Conservation (phyloP, 1,140 invertebrate genomes). For the Brachionus paranguensis region DNA sequence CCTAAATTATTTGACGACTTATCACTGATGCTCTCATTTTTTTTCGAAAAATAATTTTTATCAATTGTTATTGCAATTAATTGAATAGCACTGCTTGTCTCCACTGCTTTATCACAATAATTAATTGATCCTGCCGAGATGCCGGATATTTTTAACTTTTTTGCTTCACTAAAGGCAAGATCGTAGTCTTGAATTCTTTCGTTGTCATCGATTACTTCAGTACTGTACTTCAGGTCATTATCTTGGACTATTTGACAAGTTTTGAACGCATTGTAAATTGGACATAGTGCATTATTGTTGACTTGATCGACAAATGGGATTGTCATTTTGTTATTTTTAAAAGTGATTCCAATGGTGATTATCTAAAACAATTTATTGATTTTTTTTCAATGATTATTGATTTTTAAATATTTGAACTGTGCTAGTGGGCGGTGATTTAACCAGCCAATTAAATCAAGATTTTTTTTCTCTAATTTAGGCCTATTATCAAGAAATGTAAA, state of each 20-base stretch:
- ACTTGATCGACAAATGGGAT: not conserved
- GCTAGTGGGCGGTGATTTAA: not conserved
- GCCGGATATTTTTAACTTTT: too few species aligned
- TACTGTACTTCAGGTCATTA: not conserved
- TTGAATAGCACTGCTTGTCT: too few species aligned
- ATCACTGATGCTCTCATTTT: too few species aligned
- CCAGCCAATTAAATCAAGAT: not conserved
- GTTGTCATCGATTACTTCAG: too few species aligned
- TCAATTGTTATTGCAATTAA: too few species aligned
- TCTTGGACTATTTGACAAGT: not conserved
- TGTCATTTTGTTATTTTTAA: not conserved
- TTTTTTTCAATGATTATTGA: not conserved
- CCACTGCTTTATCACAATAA: too few species aligned
- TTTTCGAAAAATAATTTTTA: too few species aligned
- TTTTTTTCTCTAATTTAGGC: not conserved
- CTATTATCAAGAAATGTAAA: not conserved
- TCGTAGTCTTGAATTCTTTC: too few species aligned
- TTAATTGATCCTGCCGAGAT: too few species aligned
- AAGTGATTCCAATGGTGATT: not conserved
- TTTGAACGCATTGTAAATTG: not conserved
- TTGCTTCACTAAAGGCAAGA: too few species aligned
- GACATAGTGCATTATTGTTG: not conserved
- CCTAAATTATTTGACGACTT: too few species aligned
- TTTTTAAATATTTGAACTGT: not conserved
- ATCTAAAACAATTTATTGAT: not conserved